A percentile compares a stretch with the other conserved stretches of the same genome.
Evolutionary conservation across 2,113 vertebrate species (phyloP).

Genomic region (Oplegnathus fasciatus): DNA sequence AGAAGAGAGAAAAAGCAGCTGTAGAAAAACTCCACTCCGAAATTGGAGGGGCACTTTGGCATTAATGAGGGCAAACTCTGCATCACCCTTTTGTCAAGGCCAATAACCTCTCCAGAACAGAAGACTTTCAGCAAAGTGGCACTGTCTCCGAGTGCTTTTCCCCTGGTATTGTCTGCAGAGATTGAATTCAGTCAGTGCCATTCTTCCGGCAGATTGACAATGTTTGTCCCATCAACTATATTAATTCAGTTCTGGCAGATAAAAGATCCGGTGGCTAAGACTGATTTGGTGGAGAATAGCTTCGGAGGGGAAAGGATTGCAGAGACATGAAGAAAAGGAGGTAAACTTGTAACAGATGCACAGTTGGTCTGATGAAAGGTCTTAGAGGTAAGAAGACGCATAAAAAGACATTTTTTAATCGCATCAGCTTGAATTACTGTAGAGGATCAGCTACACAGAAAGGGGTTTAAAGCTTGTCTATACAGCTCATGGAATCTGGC

Average conservation of each 20-base stretch:
- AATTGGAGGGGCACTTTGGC: constrained; percentile 60
- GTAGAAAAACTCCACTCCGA: constrained; percentile 33
- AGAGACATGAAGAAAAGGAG: constrained; percentile 43
- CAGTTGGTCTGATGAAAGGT: constrained; percentile 67
- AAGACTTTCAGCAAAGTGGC: constrained; percentile 70
- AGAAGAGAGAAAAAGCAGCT: constrained; percentile 10
- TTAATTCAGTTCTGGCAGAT: constrained; percentile 85
- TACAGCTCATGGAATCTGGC: constrained; percentile 62
- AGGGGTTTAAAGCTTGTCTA: constrained; percentile 42
- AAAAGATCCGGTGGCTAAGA: constrained; percentile 83
- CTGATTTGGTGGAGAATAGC: constrained; percentile 79
- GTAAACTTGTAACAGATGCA: constrained; percentile 68
- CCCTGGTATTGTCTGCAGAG: constrained; percentile 80
- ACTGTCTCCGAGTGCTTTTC: constrained; percentile 68
- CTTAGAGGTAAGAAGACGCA: constrained; percentile 54
- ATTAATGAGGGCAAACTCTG: constrained; percentile 80
- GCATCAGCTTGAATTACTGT: constrained; percentile 72
- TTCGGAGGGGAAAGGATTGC: constrained; percentile 55
- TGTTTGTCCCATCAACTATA: constrained; percentile 84
- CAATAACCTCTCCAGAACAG: constrained; percentile 78
- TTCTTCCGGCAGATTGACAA: constrained; percentile 86
- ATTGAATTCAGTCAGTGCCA: constrained; percentile 85
- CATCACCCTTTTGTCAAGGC: constrained; percentile 75
- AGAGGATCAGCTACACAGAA: constrained; percentile 55
- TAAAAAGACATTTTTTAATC: constrained; percentile 70